Evolutionary conservation across 2,113 vertebrate species (phyloP), one percentile per base, ranked within the genome.

Genomic region (Ptilorrhoa leucosticta): DNA sequence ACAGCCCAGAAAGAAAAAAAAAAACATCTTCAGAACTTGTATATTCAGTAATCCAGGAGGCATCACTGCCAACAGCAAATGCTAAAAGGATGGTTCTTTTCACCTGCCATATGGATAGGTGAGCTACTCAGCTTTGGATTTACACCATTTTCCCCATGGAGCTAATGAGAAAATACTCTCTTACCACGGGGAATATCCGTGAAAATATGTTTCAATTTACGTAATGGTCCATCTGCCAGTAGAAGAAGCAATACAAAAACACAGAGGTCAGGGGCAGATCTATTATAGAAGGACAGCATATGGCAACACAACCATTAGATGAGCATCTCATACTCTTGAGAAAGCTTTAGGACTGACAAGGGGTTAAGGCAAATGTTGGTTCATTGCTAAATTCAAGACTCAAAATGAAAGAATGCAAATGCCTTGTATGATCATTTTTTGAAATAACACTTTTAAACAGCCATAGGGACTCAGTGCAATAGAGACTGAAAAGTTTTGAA

Each of bases 281-380:
- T 95, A 93, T 96, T 98, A 91, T 88, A 75, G 94, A 94, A 94
- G 95, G 95, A 95, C 94, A 97, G 89, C 96, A 94, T 94, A 86
- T 92, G 96, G 97, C 94, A 92, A 91, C 5, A 9, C 69, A 96
- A 87, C 90, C 89, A 95, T 98, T 97, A 95, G 93, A 97, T 97
- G 92, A 97, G 94, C 97, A 98, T 91, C 95, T 97, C 97, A 87
- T 79, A 96, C 96, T 94, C 96, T 94, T 97, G 96, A 96, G 96
- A 93, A 95, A 65, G 80, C 95, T 97, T 97, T 96, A 96, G 92
- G 80, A 94, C 81, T 97, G 95, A 96, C 96, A 97, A 97, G 96
- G 94, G 96, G 95, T 97, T 97, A 97, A 98, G 91, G 96, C 66
- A 96, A 98, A 97, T 89, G 93, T 97, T 97, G 97, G 86, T 96